phyloP scores from a whole-genome alignment of 2,888 invertebrate species.

The Drosophila anomalata region DNA sequence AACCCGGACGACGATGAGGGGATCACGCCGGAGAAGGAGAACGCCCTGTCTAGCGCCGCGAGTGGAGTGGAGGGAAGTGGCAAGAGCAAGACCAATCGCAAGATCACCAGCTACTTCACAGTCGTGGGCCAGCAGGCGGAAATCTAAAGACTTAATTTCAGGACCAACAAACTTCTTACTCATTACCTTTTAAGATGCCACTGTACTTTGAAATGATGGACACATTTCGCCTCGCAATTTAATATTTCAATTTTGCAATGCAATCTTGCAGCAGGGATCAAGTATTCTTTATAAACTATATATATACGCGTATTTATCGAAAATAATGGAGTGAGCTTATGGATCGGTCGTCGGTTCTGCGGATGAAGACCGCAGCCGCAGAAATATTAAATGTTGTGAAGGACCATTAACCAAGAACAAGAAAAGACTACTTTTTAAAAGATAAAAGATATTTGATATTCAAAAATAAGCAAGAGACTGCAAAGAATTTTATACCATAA shows the following conservation, averaged over 20 bases:
- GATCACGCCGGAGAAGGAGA: slow-evolving; percentile 68
- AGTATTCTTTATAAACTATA: slow-evolving; percentile 67
- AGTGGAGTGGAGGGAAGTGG: slow-evolving; percentile 45
- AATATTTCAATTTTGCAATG: slow-evolving; percentile 44
- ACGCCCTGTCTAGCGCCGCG: slow-evolving; percentile 51
- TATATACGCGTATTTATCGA: slow-evolving; percentile 21
- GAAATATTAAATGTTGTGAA: slow-evolving; percentile 22
- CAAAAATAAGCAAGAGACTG: slow-evolving; percentile 65
- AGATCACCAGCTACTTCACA: slow-evolving; percentile 80
- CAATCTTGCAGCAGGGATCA: slow-evolving; percentile 68
- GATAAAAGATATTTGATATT: slow-evolving; percentile 56
- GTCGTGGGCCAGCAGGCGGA: slow-evolving; percentile 80
- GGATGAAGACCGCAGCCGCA: not conserved
- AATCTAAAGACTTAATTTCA: slow-evolving; percentile 70
- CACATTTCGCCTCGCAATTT: slow-evolving; percentile 62
- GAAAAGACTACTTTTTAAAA: slow-evolving; percentile 76
- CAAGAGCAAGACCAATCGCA: slow-evolving; percentile 70
- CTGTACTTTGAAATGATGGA: slow-evolving; percentile 58
- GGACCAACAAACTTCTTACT: slow-evolving; percentile 57
- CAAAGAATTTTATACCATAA: slow-evolving; percentile 45
- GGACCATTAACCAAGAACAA: slow-evolving; percentile 29
- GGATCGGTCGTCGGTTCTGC: slow-evolving; percentile 6
- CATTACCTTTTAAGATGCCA: slow-evolving; percentile 66
- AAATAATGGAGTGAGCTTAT: slow-evolving; percentile 9
- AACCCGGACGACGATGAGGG: slow-evolving; percentile 53